Conservation (phyloP, 2,888 invertebrate species). For the Drosophila atripex region DNA sequence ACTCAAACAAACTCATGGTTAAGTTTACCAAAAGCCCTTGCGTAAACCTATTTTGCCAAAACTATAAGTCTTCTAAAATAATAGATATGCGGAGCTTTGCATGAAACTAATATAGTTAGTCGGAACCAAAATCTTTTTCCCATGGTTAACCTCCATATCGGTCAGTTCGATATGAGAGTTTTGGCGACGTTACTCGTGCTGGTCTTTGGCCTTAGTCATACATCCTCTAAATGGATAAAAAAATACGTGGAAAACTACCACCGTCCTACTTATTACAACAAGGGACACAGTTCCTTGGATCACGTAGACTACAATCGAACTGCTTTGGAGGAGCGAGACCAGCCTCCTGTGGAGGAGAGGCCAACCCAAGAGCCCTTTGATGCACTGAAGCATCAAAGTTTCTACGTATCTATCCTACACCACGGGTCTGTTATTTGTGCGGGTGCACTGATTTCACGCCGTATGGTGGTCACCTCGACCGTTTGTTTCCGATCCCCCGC, state of each 20-base stretch:
- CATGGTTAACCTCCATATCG: not conserved
- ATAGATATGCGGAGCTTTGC: not conserved
- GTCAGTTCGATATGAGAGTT: conserved; percentile 10
- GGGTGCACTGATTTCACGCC: conserved; percentile 45
- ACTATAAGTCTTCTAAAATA: not conserved
- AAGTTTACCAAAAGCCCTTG: too few species aligned
- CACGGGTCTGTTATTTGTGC: conserved; percentile 46
- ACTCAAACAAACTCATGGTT: too few species aligned
- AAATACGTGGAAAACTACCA: conserved; percentile 47
- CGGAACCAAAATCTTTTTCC: not conserved
- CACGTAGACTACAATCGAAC: conserved; percentile 49
- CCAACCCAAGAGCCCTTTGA: conserved; percentile 7
- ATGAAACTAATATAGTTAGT: not conserved
- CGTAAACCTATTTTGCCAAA: too few species aligned
- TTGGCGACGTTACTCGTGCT: not conserved
- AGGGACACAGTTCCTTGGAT: not conserved
- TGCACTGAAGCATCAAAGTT: conserved; percentile 17
- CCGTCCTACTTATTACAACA: conserved; percentile 53
- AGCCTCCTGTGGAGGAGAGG: rapidly evolving
- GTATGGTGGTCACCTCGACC: conserved; percentile 57
- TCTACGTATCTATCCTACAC: conserved; percentile 48
- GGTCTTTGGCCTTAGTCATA: not conserved
- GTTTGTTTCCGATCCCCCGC: conserved; percentile 38
- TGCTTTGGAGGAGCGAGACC: conserved; percentile 10
- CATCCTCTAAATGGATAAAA: conserved; percentile 31